Evolutionary conservation across 2,888 invertebrate species (phyloP).

Genomic region (Watsonalla cultraria): DNA sequence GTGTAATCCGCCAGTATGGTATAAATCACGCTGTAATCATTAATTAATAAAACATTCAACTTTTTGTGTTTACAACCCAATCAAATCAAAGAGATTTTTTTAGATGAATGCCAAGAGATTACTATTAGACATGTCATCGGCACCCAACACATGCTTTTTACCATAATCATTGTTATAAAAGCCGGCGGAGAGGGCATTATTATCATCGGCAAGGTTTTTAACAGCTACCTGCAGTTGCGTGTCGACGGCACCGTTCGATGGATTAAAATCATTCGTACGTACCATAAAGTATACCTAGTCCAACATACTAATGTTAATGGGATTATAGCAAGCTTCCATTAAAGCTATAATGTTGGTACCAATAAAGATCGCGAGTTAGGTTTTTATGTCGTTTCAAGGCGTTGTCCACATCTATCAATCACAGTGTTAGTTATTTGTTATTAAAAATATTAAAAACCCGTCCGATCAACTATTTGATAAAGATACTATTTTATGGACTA

Average conservation of each 20-base stretch:
- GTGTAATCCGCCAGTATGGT: too few species aligned
- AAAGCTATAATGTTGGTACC: constrained; percentile 50
- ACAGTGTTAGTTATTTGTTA: constrained; percentile 10
- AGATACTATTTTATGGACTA: too few species aligned
- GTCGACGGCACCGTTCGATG: constrained; percentile 48
- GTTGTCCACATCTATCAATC: constrained; percentile 21
- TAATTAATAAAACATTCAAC: too few species aligned
- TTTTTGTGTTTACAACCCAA: too few species aligned
- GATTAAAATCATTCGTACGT: constrained; percentile 59
- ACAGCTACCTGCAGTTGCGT: constrained; percentile 53
- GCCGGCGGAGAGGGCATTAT: constrained; percentile 1
- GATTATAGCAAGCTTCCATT: constrained; percentile 56
- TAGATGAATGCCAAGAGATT: not conserved
- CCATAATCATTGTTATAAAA: not conserved
- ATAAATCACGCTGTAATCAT: too few species aligned
- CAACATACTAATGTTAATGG: constrained; percentile 57
- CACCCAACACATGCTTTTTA: not conserved
- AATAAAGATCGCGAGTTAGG: constrained; percentile 48
- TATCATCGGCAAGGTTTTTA: constrained; percentile 21
- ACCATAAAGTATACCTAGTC: constrained; percentile 55
- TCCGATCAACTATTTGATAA: not conserved
- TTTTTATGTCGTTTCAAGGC: constrained; percentile 28
- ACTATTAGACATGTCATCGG: not conserved
- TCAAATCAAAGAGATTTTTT: not conserved
- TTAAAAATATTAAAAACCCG: constrained; percentile 9